Percentiles rank a stretch among this genome's conserved stretches.
Conservation (phyloP, 2,888 invertebrate species). For the Nemoura dubitans region DNA sequence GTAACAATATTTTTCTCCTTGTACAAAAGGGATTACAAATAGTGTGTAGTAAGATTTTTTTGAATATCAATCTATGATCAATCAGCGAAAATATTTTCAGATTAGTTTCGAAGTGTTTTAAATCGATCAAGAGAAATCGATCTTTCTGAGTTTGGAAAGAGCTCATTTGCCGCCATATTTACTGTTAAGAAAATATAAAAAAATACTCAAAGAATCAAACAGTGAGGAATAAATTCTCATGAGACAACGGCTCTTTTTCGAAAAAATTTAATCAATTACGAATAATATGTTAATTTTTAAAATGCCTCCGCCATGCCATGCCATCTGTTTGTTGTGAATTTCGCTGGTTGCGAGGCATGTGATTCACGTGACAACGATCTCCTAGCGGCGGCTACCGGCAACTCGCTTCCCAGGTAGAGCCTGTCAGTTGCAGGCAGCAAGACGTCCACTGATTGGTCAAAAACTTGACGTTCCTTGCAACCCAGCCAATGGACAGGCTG, state of each 20-base stretch:
- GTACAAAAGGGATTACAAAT: too few relatives aligned
- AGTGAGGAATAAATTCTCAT: neutral
- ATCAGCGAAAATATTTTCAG: too few relatives aligned
- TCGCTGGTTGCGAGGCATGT: slow-evolving; percentile 70
- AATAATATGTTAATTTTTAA: neutral
- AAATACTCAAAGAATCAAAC: neutral
- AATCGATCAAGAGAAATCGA: too few relatives aligned
- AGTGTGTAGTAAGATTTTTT: too few relatives aligned
- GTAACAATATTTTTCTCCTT: too few relatives aligned
- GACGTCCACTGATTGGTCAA: slow-evolving; percentile 63
- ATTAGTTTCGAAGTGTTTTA: too few relatives aligned
- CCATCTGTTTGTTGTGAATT: slow-evolving; percentile 67
- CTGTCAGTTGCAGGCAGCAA: slow-evolving; percentile 54
- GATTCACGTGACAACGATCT: slow-evolving; percentile 70
- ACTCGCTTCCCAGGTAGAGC: slow-evolving; percentile 62
- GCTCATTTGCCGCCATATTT: neutral
- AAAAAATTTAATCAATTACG: neutral
- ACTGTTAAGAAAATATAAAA: neutral
- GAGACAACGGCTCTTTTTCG: neutral
- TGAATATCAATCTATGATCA: too few relatives aligned
- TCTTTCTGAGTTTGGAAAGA: too few relatives aligned
- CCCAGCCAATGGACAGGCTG: slow-evolving; percentile 63
- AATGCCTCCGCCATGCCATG: neutral
- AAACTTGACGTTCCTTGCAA: slow-evolving; percentile 62
- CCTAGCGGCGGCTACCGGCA: neutral